Evolutionary conservation across 2,797 vertebrate genomes (phyloP).

Genomic region (Gallinago solitaria): DNA sequence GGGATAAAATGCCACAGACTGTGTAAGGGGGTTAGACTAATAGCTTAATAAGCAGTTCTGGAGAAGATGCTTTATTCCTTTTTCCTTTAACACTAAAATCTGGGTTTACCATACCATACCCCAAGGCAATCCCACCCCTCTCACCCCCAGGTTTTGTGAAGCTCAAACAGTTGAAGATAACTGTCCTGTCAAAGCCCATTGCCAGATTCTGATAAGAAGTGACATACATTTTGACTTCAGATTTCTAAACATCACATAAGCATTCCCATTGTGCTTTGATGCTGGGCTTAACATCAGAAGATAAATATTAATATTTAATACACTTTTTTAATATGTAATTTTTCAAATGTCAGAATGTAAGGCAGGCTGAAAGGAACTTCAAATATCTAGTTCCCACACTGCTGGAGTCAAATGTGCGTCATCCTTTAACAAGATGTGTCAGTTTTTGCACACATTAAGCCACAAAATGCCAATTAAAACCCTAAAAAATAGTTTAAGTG

Average conservation of each 20-base stretch:
- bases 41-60: not conserved
- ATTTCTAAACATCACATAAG: slow-evolving; percentile 33
- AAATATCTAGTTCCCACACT: slow-evolving; percentile 3
- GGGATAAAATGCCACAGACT: not conserved
- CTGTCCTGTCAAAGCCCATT: not conserved
- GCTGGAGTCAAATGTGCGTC: slow-evolving; percentile 27
- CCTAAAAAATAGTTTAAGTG: slow-evolving; percentile 31
- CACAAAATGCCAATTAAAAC: slow-evolving; percentile 43
- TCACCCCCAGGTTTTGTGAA: not conserved
- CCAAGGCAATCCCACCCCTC: not conserved
- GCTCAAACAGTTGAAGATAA: not conserved
- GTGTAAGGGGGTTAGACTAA: rapidly evolving
- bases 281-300: slow-evolving; percentile 29
- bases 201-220: not conserved
- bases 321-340: slow-evolving; percentile 15
- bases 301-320: slow-evolving; percentile 57
- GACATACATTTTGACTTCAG: slow-evolving; percentile 13
- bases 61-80: not conserved
- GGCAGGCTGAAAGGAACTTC: slow-evolving; percentile 26
- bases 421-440: slow-evolving; percentile 28
- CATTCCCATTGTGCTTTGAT: slow-evolving; percentile 37
- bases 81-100: not conserved
- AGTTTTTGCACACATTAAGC: slow-evolving; percentile 25
- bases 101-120: not conserved
- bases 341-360: slow-evolving; percentile 51